Percentiles rank a stretch among this genome's conserved stretches.
Conservation (phyloP, 1,140 invertebrate genomes). For the Aricia agestis region DNA sequence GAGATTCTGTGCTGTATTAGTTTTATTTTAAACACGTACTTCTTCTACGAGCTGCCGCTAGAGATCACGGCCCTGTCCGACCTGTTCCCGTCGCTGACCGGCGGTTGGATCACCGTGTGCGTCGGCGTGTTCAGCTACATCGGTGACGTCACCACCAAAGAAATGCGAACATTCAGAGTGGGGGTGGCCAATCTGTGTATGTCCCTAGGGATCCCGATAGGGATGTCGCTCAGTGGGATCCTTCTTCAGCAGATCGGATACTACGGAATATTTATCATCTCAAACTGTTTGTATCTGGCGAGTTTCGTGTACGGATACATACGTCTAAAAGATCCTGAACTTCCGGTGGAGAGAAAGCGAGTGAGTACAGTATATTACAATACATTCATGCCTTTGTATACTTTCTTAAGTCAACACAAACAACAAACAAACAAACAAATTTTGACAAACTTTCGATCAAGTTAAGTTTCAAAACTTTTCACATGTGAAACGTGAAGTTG, state of each 20-base stretch:
- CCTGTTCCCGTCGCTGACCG: constrained; percentile 77
- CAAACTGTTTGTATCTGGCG: constrained; percentile 64
- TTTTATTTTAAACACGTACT: constrained; percentile 76
- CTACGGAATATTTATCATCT: constrained; percentile 73
- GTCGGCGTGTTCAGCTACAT: constrained; percentile 79
- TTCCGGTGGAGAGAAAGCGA: constrained; percentile 58
- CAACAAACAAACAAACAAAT: background rate
- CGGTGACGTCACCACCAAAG: constrained; percentile 77
- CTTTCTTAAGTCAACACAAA: background rate
- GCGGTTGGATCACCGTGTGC: constrained; percentile 76
- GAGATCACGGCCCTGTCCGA: constrained; percentile 75
- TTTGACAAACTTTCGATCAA: background rate
- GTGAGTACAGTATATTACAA: constrained; percentile 44
- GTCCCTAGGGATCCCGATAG: constrained; percentile 69
- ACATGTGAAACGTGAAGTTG: too few relatives aligned
- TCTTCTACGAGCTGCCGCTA: constrained; percentile 73
- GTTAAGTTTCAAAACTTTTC: too few relatives aligned
- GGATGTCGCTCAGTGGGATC: constrained; percentile 71
- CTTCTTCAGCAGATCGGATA: constrained; percentile 68
- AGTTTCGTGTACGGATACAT: constrained; percentile 70
- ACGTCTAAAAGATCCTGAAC: constrained; percentile 65
- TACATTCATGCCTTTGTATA: background rate
- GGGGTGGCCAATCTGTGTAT: constrained; percentile 78
- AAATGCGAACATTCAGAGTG: constrained; percentile 77
- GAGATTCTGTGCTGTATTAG: constrained; percentile 71